phyloP scores from a whole-genome alignment of 2,113 vertebrate genomes.

The Dasyornis broadbenti region DNA sequence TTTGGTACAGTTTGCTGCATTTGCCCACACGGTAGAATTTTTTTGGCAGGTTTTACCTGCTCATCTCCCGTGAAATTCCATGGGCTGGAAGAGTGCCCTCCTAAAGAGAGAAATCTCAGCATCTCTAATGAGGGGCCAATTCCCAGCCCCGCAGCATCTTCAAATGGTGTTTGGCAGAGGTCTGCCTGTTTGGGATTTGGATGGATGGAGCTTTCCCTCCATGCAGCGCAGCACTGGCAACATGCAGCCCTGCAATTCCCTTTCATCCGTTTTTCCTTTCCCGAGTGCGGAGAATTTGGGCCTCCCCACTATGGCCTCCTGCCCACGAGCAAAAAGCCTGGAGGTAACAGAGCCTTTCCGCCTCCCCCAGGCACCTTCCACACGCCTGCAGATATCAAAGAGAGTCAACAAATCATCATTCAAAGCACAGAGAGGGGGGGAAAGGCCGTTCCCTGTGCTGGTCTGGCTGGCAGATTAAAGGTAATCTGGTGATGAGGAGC shows the following conservation, averaged over 20 bases:
- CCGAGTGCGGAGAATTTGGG: neutral
- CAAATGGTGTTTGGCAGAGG: neutral
- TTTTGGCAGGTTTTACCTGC: neutral
- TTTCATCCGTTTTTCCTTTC: neutral
- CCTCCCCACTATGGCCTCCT: neutral
- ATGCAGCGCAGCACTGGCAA: neutral
- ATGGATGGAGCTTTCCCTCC: neutral
- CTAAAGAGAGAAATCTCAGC: neutral
- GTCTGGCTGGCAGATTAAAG: neutral
- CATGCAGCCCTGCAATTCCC: neutral
- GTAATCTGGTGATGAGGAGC: neutral
- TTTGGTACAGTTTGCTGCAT: neutral
- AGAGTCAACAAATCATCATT: neutral
- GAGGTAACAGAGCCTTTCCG: neutral
- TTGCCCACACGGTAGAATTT: neutral
- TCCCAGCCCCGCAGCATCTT: neutral
- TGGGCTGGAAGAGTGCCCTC: neutral
- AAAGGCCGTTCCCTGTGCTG: fast-evolving
- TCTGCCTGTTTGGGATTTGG: neutral
- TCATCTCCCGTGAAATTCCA: neutral
- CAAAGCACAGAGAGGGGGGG: neutral
- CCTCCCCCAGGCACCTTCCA: neutral
- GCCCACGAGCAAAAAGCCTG: neutral
- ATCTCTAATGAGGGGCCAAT: neutral
- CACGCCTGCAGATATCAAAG: neutral